A percentile compares a stretch with the other conserved stretches of the same genome.
Conservation (phyloP, 23 tunicate genomes). For the Botrylloides violaceus region DNA sequence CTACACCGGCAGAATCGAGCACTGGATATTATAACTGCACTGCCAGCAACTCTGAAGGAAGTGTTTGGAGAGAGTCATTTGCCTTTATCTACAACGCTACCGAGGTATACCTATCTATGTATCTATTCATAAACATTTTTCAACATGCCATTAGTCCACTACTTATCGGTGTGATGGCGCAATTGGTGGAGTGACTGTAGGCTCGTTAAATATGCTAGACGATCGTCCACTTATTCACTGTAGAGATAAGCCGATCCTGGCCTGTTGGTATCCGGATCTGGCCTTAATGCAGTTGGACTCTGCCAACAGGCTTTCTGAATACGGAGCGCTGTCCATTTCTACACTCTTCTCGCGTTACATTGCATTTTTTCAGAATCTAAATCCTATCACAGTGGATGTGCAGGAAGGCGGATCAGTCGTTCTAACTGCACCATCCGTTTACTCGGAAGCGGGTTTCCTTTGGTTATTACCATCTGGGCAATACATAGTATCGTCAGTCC, state of each 20-base stretch:
- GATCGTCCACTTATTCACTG: not conserved
- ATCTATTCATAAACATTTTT: not conserved
- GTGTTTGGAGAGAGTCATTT: slow-evolving; percentile 30
- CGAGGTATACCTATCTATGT: slow-evolving; percentile 14
- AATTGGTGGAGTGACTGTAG: too few relatives aligned
- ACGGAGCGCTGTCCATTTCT: too few relatives aligned
- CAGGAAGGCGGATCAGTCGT: slow-evolving; percentile 3
- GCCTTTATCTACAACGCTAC: slow-evolving; percentile 64
- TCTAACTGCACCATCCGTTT: not conserved
- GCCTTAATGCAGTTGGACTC: too few relatives aligned
- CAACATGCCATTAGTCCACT: too few relatives aligned
- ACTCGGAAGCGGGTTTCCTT: slow-evolving; percentile 6
- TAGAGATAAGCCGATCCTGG: not conserved
- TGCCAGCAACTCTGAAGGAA: slow-evolving; percentile 53
- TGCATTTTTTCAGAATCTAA: not conserved
- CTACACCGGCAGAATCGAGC: slow-evolving; percentile 24
- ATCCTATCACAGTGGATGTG: slow-evolving; percentile 3
- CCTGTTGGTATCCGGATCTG: too few relatives aligned
- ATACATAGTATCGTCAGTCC: not conserved
- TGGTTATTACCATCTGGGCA: slow-evolving; percentile 12
- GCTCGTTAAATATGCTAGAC: too few relatives aligned
- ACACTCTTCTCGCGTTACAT: too few relatives aligned
- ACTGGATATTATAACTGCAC: slow-evolving; percentile 60
- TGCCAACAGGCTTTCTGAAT: too few relatives aligned
- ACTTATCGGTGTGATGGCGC: too few relatives aligned